phyloP scores from a whole-genome alignment of 2,888 invertebrate genomes.

The Caenorhabditis sp. region DNA sequence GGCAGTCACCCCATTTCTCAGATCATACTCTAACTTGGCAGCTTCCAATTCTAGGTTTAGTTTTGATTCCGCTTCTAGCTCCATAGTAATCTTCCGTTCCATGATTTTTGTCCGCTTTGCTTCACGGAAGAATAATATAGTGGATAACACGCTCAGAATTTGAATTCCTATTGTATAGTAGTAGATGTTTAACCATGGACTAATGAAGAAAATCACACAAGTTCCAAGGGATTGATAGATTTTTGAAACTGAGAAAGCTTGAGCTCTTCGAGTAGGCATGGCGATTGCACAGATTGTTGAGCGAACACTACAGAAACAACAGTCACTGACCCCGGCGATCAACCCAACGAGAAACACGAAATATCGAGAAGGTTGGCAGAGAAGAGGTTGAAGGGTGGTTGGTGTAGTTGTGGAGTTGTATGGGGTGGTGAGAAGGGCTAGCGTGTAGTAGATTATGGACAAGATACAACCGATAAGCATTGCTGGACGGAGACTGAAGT shows the following conservation, averaged over 20 bases:
- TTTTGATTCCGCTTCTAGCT: neutral
- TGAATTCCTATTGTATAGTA: conserved; percentile 35
- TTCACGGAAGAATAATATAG: conserved; percentile 31
- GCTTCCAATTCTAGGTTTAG: neutral
- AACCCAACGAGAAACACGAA: conserved; percentile 42
- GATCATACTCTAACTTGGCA: neutral
- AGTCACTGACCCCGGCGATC: conserved; percentile 48
- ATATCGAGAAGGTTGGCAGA: conserved; percentile 29
- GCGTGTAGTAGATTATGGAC: conserved; percentile 10
- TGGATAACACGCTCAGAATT: conserved; percentile 10
- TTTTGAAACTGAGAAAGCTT: conserved; percentile 53
- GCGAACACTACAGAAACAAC: conserved; percentile 45
- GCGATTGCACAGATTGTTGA: conserved; percentile 48
- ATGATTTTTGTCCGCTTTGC: conserved; percentile 32
- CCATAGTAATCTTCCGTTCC: conserved; percentile 36
- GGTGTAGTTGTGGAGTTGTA: conserved; percentile 42
- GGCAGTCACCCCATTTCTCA: neutral
- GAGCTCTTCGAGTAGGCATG: conserved; percentile 43
- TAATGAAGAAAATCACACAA: conserved; percentile 36
- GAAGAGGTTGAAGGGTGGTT: conserved; percentile 20
- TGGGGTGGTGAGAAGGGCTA: conserved; percentile 45
- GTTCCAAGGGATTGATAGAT: conserved; percentile 38
- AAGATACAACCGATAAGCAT: conserved; percentile 38
- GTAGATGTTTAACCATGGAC: conserved; percentile 29
- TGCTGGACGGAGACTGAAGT: conserved; percentile 50